Evolutionary conservation across 2,113 vertebrate genomes (phyloP), one percentile per base, ranked within the genome.

Genomic region (Dendropsophus ebraccatus): DNA sequence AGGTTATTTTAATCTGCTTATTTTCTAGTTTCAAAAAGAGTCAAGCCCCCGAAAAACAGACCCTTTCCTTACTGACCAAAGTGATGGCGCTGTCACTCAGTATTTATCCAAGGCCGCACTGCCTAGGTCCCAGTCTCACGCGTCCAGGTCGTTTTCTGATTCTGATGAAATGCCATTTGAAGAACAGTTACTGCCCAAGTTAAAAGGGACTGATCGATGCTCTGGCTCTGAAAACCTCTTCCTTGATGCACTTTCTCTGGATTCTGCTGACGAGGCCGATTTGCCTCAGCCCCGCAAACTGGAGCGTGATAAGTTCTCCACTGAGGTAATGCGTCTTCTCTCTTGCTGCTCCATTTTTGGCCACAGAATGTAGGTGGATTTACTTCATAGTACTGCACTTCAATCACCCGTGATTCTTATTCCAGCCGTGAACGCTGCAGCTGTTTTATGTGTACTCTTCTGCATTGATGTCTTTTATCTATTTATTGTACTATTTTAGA

Each of bases 161-260:
- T 93, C 96, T 0, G 97, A 98, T 8, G 91, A 94, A 21, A 50
- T 94, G 23, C 88, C 91, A 2, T 93, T 95, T 87, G 96, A 95
- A 0, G 95, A 96, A 75, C 92, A 91, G 16, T 91, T 95, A 0
- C 86, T 92, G 2, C 91, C 92, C 77, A 95, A 95, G 91, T 90
- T 95, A 87, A 96, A 95, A 89, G 96, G 95, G 32, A 85, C 93
- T 0, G 90, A 96, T 56, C 89, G 94, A 19, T 95, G 92, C 88
- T 94, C 91, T 0, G 92, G 93, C 78, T 94, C 94, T 0, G 97
- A 98, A 91, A 98, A 93, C 91, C 93, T 98, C 87, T 98, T 97
- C 72, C 90, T 99, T 92, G 97, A 99, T 1, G 95, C 97, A 0
- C 87, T 99, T 87, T 95, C 96, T 13, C 93, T 98, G 41, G 96